Conservation (phyloP, 2,113 vertebrate species). For the Megalops atlanticus region DNA sequence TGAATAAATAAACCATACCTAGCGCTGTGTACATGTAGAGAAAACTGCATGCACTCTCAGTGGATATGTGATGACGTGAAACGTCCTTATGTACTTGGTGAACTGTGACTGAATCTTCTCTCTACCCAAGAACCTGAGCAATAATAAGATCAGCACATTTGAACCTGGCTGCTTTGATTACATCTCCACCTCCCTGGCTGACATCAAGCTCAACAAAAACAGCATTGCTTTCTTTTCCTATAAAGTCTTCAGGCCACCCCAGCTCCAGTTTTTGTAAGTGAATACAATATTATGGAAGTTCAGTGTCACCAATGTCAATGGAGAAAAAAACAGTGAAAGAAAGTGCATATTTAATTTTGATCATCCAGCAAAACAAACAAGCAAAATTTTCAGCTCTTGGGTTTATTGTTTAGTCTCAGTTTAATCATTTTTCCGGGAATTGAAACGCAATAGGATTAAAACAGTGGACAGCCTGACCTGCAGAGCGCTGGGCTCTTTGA, state of each 20-base stretch:
- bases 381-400: neutral
- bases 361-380: neutral
- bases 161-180: slow-evolving; percentile 94
- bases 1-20: no score
- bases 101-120: neutral
- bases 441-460: slow-evolving; percentile 94
- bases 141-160: slow-evolving; percentile 89
- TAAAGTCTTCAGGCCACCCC: slow-evolving; percentile 89
- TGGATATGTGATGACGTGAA: neutral
- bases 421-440: slow-evolving; percentile 74
- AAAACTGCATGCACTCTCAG: neutral
- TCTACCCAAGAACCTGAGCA: slow-evolving; percentile 85
- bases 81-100: neutral
- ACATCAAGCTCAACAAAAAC: slow-evolving; percentile 92
- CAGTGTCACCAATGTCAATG: neutral
- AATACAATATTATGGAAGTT: neutral
- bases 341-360: neutral
- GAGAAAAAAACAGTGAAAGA: neutral
- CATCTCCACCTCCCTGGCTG: slow-evolving; percentile 85
- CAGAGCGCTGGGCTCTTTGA: slow-evolving; percentile 91
- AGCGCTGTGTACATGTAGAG: neutral
- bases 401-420: neutral
- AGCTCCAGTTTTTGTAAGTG: slow-evolving; percentile 92
- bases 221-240: slow-evolving; percentile 82
- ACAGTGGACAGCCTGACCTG: slow-evolving; percentile 92